Percentiles rank a stretch among this genome's conserved stretches.
These are phyloP conservation scores for Augiades crinisus DNA, from an alignment of 2,888 invertebrate species.

Conservation along the genomic window DNA sequence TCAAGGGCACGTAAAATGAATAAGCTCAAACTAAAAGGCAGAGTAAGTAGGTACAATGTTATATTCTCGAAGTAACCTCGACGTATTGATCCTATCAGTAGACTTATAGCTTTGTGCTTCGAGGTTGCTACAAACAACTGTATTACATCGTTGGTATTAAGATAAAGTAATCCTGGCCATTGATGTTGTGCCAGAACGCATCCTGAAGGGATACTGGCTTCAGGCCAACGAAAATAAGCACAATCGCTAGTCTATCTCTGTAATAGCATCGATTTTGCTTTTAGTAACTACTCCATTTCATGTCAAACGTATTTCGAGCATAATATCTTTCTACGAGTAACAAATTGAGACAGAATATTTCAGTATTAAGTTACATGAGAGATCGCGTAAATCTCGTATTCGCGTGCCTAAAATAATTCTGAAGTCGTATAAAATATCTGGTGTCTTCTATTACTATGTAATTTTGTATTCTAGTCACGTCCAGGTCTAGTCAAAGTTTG, in stretches of 20 bases:
- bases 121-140: slow-evolving; percentile 9
- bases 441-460: slow-evolving; percentile 4
- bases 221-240: slow-evolving; percentile 58
- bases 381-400: slow-evolving; percentile 1
- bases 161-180: slow-evolving; percentile 38
- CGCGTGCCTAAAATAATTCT: slow-evolving; percentile 10
- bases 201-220: slow-evolving; percentile 55
- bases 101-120: background rate
- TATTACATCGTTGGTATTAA: slow-evolving; percentile 22
- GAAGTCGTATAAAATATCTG: slow-evolving; percentile 5
- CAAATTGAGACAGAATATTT: slow-evolving; percentile 10
- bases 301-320: background rate
- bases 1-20: too few relatives aligned
- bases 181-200: slow-evolving; percentile 57
- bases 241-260: slow-evolving; percentile 18
- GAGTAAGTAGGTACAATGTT: too few relatives aligned
- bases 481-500: slow-evolving; percentile 4
- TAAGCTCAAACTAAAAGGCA: too few relatives aligned
- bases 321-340: background rate
- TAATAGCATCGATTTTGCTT: slow-evolving; percentile 18
- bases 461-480: slow-evolving; percentile 8
- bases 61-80: background rate
- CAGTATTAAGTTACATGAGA: slow-evolving; percentile 3
- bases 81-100: background rate
- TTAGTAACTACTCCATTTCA: background rate